Base-by-base conservation (phyloP, 2,113 vertebrate species). In the Heloderma charlesbogerti region DNA sequence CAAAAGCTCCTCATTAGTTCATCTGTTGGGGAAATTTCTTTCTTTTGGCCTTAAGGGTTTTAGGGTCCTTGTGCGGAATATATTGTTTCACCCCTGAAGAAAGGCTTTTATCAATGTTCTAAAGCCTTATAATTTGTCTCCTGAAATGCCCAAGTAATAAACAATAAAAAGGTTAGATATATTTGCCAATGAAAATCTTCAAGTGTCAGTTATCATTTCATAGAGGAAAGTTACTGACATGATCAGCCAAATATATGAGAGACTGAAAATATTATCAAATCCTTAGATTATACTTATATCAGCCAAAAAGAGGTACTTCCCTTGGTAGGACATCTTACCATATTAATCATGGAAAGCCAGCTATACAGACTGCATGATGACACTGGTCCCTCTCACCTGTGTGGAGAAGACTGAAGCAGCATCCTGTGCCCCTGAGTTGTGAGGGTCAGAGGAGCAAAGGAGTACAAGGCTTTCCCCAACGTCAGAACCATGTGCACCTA, bases 1-100 rank as follows among this genome's bases (percentile, higher is more conserved):
- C 95, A 96, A 94, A 92, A 54, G 22, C 3, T 40, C 15, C 48
- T 31, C 4, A 37, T 90, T 67, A 69, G 43, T 69, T 86, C n/a
- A 43, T 27, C 9, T 6, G 57, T n/a, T 0, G 51, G 83, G 45
- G 57, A 51, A 90, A 20, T 1, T 6, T 84, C 29, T 18, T 29
- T 71, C 37, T 15, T 43, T 40, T 22, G 2, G 4, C 31, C 18
- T 15, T 9, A 71, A 66, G 71, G 22, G 16, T 20, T 48, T 72
- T 54, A 29, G 29, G 7, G n/a, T 31, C 34, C n/a, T 69, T 80
- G 29, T 80, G 34, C 20, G 29, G 12, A n/a, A 79, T 22, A 60
- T 31, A 34, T 15, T 43, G 16, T 66, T 16, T 45, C 12, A 12
- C 25, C 48, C 34, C 18, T 12, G 37, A 51, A 66, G n/a, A 82